Base-by-base conservation (phyloP, 2,113 vertebrate genomes). In the Calidris pugnax region DNA sequence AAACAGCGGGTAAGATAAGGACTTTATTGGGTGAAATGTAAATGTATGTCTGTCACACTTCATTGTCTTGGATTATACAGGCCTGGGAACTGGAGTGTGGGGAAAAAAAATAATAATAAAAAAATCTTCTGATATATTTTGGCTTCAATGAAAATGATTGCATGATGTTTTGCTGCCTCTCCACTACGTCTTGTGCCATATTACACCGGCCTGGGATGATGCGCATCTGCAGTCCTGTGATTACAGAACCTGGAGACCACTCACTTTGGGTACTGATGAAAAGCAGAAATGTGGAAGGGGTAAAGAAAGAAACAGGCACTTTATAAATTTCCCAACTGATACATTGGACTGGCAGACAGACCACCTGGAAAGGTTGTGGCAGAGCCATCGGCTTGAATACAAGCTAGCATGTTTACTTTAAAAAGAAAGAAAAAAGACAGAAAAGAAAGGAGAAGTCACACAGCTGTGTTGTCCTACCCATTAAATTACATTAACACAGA, bases 401-500 rank as follows among this genome's bases (percentile, higher is more conserved):
- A 72, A 90, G 94, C 11, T 26, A 93, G 30, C 88, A 64, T 30
- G 47, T 83, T 95, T 83, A 47, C 66, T 90, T 87, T 69, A 79
- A 87, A 87, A 89, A 95, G 43, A 48, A 68, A 56, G 20, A 45
- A 57, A 66, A 26, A 86, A n/a, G 8, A 6, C 0, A 51, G 26
- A 86, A 39, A 9, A 66, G 13, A 66, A 56, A 43, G 48, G 27
- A 69, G 18, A 64, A 87, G 64, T 79, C 55, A 87, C 4, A 8
- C 35, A 77, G 39, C 39, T 80, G 27, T 66, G 56, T 72, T 85
- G 35, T 62, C 96, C 60, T 60, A 71, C 39, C 76, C 78, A 88
- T 81, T 93, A 91, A 95, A 94, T 90, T 84, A 50, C 78, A 92
- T 86, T 93, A 89, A 87, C 57, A 81, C 14, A 45, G 80, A 79